Evolutionary conservation across 2,797 vertebrate species (phyloP).

Genomic region (Falco columbarius): DNA sequence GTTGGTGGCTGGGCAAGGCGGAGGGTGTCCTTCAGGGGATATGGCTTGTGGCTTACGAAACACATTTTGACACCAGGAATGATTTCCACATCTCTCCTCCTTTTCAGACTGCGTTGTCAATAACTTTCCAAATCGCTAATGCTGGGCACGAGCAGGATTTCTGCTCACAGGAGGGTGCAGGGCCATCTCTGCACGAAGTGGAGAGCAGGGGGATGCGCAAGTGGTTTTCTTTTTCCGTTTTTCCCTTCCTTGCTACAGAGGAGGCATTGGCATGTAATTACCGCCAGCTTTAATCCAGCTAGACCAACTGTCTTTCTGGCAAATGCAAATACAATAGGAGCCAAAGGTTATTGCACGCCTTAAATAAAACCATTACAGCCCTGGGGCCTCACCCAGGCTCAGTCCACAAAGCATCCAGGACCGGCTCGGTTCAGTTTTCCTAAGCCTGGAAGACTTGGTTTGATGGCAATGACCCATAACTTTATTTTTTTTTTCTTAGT

Average conservation of each 20-base stretch:
- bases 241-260: neutral
- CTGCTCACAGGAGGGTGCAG: fast-evolving
- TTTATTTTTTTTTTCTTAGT: neutral
- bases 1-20: neutral
- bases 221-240: neutral
- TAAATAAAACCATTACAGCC: conserved; percentile 29
- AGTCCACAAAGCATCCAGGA: neutral
- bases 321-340: conserved; percentile 15
- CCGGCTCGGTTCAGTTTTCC: neutral
- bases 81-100: conserved; percentile 1
- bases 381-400: neutral
- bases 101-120: fast-evolving
- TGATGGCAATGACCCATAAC: neutral
- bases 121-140: neutral
- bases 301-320: conserved; percentile 56
- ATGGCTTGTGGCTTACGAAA: neutral
- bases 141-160: neutral
- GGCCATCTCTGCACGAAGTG: neutral
- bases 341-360: conserved; percentile 50
- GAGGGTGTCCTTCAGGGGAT: neutral
- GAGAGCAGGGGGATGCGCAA: fast-evolving
- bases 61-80: neutral
- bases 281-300: neutral
- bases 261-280: conserved; percentile 9
- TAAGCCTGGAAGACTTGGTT: neutral